phyloP scores from a whole-genome alignment of 2,888 invertebrate species.

The Morpho achilles region DNA sequence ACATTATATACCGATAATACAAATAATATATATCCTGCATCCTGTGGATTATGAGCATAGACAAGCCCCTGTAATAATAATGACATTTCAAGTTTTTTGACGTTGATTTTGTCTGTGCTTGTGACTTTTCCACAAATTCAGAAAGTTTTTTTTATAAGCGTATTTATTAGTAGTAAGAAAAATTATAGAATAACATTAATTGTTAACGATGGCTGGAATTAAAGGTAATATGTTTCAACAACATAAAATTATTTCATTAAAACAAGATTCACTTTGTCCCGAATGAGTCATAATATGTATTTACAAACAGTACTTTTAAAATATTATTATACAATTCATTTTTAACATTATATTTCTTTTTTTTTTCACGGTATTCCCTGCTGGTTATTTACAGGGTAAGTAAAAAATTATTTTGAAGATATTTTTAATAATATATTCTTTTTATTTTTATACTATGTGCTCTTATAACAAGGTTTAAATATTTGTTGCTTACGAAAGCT shows the following conservation, averaged over 20 bases:
- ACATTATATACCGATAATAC: not conserved
- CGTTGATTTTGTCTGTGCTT: not conserved
- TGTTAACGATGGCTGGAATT: conserved; percentile 66
- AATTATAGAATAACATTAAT: conserved; percentile 14
- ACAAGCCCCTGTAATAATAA: too few species aligned
- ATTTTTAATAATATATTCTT: too few species aligned
- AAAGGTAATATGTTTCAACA: conserved; percentile 51
- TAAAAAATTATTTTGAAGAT: conserved; percentile 17
- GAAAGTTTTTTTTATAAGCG: conserved; percentile 21
- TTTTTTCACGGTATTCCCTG: conserved; percentile 45
- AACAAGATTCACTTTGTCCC: not conserved
- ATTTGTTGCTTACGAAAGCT: too few species aligned
- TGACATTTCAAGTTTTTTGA: too few species aligned
- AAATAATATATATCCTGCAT: conserved; percentile 4
- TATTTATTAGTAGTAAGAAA: conserved; percentile 26
- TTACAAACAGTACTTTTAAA: conserved; percentile 49
- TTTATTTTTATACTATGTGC: too few species aligned
- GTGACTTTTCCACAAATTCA: conserved; percentile 20
- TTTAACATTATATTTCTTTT: conserved; percentile 35
- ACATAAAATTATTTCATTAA: not conserved
- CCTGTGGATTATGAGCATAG: too few species aligned
- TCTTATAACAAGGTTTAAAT: too few species aligned
- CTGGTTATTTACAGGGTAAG: conserved; percentile 52
- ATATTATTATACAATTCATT: conserved; percentile 22
- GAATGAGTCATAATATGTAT: conserved; percentile 60